These are phyloP conservation scores for Eilema sororculum DNA, from an alignment of 2,888 invertebrate species.

Conservation along the genomic window DNA sequence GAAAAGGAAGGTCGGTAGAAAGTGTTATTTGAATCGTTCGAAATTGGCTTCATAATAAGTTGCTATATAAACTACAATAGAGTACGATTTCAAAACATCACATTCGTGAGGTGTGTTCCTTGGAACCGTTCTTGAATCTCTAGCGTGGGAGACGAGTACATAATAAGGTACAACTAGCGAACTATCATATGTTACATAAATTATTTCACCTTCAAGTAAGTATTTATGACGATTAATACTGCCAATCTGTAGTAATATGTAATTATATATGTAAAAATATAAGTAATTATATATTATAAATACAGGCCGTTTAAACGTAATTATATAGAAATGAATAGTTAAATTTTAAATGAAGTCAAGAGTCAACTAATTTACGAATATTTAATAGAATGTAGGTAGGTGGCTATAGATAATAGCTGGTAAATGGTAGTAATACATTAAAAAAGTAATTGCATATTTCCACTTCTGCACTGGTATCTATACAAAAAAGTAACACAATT, in stretches of 20 bases:
- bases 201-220: background rate
- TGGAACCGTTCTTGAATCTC: background rate
- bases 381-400: background rate
- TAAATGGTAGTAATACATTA: background rate
- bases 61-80: too few species aligned
- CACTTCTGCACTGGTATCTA: background rate
- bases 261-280: constrained; percentile 11
- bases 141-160: background rate
- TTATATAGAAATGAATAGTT: background rate
- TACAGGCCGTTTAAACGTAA: constrained; percentile 3
- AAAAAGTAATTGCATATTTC: background rate
- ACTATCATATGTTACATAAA: constrained; percentile 6
- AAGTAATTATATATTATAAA: constrained; percentile 1
- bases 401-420: background rate
- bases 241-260: constrained; percentile 3
- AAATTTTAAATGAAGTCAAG: background rate
- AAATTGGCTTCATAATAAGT: too few species aligned
- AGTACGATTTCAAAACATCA: background rate
- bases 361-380: background rate
- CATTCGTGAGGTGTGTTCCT: background rate
- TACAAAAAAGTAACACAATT: too few species aligned
- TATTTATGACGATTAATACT: background rate
- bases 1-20: too few species aligned
- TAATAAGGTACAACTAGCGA: background rate
- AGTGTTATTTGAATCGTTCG: too few species aligned